Conservation (phyloP, 1,140 invertebrate genomes). For the Drosophila melanica region DNA sequence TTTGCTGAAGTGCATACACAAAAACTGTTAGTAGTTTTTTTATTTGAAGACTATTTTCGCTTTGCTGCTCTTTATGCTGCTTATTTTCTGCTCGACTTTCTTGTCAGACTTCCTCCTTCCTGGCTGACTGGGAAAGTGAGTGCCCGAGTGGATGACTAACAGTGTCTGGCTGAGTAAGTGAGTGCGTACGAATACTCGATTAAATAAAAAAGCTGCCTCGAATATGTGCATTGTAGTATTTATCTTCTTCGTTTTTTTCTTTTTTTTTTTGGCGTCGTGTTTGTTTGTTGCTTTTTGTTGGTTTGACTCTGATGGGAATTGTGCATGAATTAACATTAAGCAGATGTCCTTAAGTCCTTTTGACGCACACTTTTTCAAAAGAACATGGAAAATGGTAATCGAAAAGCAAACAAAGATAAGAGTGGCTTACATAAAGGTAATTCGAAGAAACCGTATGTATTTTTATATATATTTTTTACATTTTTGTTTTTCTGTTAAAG, state of each 20-base stretch:
- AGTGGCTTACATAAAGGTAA: too few species aligned
- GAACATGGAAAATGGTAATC: background rate
- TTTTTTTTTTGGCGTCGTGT: too few species aligned
- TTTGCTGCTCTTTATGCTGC: conserved; percentile 52
- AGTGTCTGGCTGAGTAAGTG: conserved; percentile 5
- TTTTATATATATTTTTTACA: too few species aligned
- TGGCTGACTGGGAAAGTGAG: conserved; percentile 1
- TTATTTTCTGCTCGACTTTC: conserved; percentile 38
- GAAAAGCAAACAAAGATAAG: too few species aligned
- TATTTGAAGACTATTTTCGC: conserved; percentile 66
- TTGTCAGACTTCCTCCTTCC: conserved; percentile 4
- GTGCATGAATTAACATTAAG: conserved; percentile 42
- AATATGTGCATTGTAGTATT: conserved; percentile 19
- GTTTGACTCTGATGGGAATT: conserved; percentile 51
- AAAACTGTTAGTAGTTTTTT: conserved; percentile 5
- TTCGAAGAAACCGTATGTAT: too few species aligned
- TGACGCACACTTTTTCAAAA: background rate
- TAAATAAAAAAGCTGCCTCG: background rate
- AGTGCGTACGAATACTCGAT: conserved; percentile 24
- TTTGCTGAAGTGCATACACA: conserved; percentile 18
- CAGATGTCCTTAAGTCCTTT: conserved; percentile 18
- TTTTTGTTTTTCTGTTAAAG: background rate
- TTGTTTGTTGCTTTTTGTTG: conserved; percentile 20
- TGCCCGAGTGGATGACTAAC: conserved; percentile 1
- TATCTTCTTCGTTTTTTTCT: too few species aligned